Conservation (phyloP, 2,113 vertebrate genomes). For the Corapipo altera region DNA sequence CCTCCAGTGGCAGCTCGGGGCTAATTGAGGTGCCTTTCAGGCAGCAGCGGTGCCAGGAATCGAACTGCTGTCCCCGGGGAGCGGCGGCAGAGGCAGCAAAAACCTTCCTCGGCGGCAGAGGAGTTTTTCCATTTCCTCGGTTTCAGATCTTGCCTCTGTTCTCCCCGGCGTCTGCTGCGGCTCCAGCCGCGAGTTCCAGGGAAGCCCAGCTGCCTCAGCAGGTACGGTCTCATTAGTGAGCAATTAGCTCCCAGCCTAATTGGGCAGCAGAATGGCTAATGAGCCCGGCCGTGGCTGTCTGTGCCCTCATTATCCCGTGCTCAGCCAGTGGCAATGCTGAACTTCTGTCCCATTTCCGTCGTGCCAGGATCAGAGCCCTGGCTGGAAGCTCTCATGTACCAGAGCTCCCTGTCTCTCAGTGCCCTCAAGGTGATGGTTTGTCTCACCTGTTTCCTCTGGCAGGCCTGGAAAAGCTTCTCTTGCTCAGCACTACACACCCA, state of each 20-base stretch:
- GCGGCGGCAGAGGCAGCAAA: conserved; percentile 17
- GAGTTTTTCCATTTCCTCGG: conserved; percentile 14
- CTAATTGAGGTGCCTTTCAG: conserved; percentile 19
- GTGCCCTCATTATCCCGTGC: conserved; percentile 62
- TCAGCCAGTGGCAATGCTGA: conserved; percentile 37
- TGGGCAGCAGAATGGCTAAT: conserved; percentile 71
- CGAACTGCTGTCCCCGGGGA: conserved; percentile 24
- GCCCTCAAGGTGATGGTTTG: not conserved
- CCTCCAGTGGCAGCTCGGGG: not conserved
- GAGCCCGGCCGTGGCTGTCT: conserved; percentile 21
- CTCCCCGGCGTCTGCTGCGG: not conserved
- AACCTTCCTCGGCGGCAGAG: not conserved
- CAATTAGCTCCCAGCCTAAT: conserved; percentile 72
- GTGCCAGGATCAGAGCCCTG: not conserved
- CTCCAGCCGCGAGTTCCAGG: conserved; percentile 18
- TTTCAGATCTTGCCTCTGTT: conserved; percentile 10
- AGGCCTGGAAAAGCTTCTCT: not conserved
- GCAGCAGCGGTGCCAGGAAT: conserved; percentile 9
- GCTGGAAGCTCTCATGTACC: not conserved
- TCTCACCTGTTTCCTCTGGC: not conserved
- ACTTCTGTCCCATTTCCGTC: conserved; percentile 36
- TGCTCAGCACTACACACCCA: not conserved
- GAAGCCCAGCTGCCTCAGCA: conserved; percentile 70
- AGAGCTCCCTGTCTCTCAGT: not conserved
- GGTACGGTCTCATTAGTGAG: conserved; percentile 60